Conservation (phyloP, 2,888 invertebrate genomes). For the Drosophila robusta region DNA sequence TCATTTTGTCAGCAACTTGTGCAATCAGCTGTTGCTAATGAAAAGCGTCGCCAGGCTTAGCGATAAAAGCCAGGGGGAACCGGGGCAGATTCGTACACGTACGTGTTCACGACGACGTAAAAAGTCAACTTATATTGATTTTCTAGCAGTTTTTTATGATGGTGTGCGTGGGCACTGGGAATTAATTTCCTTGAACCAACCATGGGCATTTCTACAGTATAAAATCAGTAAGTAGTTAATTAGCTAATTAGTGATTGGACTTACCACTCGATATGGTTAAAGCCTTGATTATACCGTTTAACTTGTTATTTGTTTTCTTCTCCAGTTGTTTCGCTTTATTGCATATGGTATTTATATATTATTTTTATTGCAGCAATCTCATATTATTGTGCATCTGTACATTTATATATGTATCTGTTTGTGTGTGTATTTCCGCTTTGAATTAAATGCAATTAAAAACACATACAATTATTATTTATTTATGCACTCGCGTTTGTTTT, state of each 20-base stretch:
- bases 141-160: conserved; percentile 36
- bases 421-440: conserved; percentile 67
- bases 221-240: conserved; percentile 30
- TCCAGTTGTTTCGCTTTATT: conserved; percentile 33
- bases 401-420: conserved; percentile 14
- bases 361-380: conserved; percentile 43
- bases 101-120: conserved; percentile 8
- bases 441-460: conserved; percentile 67
- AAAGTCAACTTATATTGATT: conserved; percentile 54
- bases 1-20: conserved; percentile 65
- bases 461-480: conserved; percentile 43
- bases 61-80: background rate
- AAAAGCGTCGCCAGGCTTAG: conserved; percentile 55
- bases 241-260: conserved; percentile 50
- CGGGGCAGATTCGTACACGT: background rate
- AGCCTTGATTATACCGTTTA: conserved; percentile 22
- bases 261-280: conserved; percentile 43
- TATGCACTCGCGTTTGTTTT: conserved; percentile 47
- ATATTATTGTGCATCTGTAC: conserved; percentile 32
- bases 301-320: conserved; percentile 26
- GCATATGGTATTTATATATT: conserved; percentile 32
- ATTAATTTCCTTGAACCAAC: conserved; percentile 36
- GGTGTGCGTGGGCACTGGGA: conserved; percentile 2
- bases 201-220: conserved; percentile 1
- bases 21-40: conserved; percentile 80